A percentile compares a stretch with the other conserved stretches of the same genome.
These are phyloP conservation scores for Pygoscelis adeliae DNA, from an alignment of 2,113 vertebrate genomes.

Conservation along the genomic window DNA sequence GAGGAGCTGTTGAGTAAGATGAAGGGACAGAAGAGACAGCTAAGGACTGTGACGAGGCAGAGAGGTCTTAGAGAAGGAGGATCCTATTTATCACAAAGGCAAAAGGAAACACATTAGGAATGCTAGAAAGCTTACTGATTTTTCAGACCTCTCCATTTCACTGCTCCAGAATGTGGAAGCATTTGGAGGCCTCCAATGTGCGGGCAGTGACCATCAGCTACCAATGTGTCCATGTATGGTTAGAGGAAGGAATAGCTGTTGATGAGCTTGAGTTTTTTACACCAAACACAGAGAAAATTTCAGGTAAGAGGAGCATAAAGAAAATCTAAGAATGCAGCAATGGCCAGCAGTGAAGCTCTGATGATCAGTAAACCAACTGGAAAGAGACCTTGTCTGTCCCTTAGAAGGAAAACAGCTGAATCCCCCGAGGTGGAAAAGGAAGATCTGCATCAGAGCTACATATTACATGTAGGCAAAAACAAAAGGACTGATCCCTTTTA, in stretches of 20 bases:
- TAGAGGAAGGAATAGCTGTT: neutral
- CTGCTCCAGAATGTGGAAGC: neutral
- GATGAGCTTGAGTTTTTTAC: neutral
- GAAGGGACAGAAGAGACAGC: neutral
- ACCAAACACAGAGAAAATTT: neutral
- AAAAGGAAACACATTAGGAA: neutral
- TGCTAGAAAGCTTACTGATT: neutral
- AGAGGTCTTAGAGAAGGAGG: neutral
- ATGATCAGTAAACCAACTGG: neutral
- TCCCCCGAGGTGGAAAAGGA: neutral
- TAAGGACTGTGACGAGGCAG: neutral
- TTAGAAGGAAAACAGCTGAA: neutral
- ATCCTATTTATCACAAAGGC: neutral
- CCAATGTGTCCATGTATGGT: neutral
- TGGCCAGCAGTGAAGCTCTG: neutral
- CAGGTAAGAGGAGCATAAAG: neutral
- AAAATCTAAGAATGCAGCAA: neutral
- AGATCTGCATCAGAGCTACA: neutral
- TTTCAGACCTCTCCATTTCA: neutral
- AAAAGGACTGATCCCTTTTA: neutral
- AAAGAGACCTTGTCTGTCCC: neutral
- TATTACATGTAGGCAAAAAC: neutral
- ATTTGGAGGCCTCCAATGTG: neutral
- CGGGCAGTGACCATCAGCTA: neutral
- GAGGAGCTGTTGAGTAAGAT: neutral